Evolutionary conservation across 2,888 invertebrate species (phyloP), one percentile per base, ranked within the genome.

Genomic region (Dryobota labecula): DNA sequence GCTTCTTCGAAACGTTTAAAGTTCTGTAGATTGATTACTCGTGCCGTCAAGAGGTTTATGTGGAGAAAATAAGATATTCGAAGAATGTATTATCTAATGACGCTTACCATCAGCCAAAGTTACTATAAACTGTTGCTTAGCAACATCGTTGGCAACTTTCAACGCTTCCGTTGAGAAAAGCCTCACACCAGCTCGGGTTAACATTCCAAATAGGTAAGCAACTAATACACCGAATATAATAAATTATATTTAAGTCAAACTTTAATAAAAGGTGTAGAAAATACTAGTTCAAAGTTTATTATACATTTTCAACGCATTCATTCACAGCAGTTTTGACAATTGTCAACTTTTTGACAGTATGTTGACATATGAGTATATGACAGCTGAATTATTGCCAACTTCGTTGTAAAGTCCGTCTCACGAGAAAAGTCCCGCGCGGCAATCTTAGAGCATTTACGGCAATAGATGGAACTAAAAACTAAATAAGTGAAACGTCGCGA

Each of bases 101-200:
- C 9, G 84, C 92, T 86, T 87, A 95, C 96, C 91, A 66, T 87
- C 89, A 62, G 83, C 83, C 75, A 95, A 82, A 77, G 93, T 84
- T 79, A 94, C 89, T 30, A 83, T 84, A 91, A 95, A 96, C 90
- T 93, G 95, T 94, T 95, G 94, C 94, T 87, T 96, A 92, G 94
- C 92, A 93, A 94, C 94, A 94, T 96, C 90, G 83, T 96, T 93
- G 82, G 92, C 84, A 86, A 96, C 94, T 87, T 90, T 93, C 78
- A 96, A 88, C 76, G 89, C 88, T 86, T 92, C 88, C 66, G 94
- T 93, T 30, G 94, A 92, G 86, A 96, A 95, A 83, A 92, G 89
- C 88, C 93, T 91, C 13, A 82, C 73, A 67, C 84, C 80, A 9
- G 92, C 87, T 66, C 95, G 90, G 80, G 94, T 94, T 86, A 95